A percentile compares a stretch with the other conserved stretches of the same genome.
These are phyloP conservation scores for Heterodera filipjevi DNA, from an alignment of 2,888 invertebrate species.

Conservation along the genomic window DNA sequence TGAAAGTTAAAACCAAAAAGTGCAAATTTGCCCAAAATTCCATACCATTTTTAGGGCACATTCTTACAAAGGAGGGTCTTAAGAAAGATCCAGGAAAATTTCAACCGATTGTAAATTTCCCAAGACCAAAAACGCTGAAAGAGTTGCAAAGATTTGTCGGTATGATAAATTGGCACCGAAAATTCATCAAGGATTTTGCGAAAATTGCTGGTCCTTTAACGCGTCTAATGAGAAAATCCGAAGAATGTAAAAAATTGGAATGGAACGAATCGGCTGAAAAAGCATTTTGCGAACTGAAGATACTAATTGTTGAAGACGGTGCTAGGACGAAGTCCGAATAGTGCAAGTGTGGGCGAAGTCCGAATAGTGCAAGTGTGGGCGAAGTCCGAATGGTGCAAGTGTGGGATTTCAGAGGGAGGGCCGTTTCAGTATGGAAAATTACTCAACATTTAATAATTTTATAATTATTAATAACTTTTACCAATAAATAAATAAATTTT, in stretches of 20 bases:
- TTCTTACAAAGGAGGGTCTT: not conserved
- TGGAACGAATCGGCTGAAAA: not conserved
- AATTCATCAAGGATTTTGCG: constrained; percentile 20
- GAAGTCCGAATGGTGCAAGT: too few species aligned
- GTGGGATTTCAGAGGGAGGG: too few species aligned
- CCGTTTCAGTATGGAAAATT: too few species aligned
- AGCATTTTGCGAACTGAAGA: not conserved
- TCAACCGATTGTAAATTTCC: not conserved
- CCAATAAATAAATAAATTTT: too few species aligned
- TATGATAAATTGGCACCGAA: constrained; percentile 20
- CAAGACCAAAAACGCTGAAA: constrained; percentile 4
- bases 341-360: too few species aligned
- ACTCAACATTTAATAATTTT: too few species aligned
- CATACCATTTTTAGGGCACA: constrained; percentile 13
- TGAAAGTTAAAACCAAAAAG: not conserved
- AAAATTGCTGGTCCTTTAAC: constrained; percentile 12
- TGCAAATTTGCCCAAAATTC: not conserved
- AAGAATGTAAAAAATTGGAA: not conserved
- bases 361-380: too few species aligned
- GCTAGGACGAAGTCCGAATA: too few species aligned
- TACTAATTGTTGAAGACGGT: not conserved
- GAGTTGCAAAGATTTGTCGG: constrained; percentile 18
- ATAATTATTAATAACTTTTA: too few species aligned
- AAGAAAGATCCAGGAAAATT: constrained; percentile 1
- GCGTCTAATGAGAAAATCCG: not conserved